Conservation (phyloP, 2,113 vertebrate genomes). For the Dasyornis broadbenti region DNA sequence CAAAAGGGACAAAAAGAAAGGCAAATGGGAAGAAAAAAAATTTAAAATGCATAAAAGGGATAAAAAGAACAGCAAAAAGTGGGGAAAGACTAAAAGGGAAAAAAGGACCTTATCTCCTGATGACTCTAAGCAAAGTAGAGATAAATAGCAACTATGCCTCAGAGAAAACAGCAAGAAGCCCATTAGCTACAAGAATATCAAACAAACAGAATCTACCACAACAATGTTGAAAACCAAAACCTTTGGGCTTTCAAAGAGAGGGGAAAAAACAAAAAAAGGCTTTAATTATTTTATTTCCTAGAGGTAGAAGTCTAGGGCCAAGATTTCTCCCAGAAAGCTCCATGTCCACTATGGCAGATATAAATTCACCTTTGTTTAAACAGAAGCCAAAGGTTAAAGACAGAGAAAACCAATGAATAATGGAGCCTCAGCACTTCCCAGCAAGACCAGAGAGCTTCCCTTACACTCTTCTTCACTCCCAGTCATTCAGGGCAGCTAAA, state of each 20-base stretch:
- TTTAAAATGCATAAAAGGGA: not conserved
- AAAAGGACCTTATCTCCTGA: not conserved
- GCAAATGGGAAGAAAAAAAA: too few species aligned
- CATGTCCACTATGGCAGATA: not conserved
- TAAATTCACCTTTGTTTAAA: not conserved
- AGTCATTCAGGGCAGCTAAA: not conserved
- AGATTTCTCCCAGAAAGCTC: not conserved
- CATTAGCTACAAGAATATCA: not conserved
- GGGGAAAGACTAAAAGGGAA: too few species aligned
- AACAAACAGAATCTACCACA: not conserved
- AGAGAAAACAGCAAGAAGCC: not conserved
- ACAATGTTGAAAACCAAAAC: not conserved
- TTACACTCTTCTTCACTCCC: not conserved
- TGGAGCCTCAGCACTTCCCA: not conserved
- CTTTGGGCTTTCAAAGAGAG: not conserved
- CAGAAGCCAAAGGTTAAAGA: not conserved
- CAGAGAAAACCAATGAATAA: not conserved
- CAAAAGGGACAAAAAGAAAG: not conserved
- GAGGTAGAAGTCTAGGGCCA: not conserved
- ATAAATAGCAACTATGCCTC: not conserved
- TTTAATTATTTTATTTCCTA: not conserved
- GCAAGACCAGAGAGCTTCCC: not conserved
- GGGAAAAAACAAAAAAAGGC: accelerated
- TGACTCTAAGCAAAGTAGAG: not conserved
- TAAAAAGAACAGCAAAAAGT: not conserved